Conservation (phyloP, 2,113 vertebrate species). For the Dunckerocampus dactyliophorus region DNA sequence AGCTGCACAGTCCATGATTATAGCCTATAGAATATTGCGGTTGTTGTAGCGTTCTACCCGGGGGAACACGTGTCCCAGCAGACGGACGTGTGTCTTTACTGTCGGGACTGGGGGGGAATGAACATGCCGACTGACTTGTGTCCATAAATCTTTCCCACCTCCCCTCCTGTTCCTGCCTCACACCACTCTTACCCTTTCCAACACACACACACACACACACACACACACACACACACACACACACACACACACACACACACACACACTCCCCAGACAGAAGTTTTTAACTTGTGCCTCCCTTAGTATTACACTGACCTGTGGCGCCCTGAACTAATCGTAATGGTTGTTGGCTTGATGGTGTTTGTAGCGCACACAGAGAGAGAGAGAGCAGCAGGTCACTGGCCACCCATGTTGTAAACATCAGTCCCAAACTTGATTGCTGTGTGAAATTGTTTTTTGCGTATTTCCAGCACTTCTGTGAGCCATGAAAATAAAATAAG, state of each 20-base stretch:
- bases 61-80: constrained; percentile 49
- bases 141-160: constrained; percentile 58
- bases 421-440: not conserved
- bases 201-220: constrained; percentile 38
- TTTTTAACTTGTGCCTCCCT: constrained; percentile 53
- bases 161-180: constrained; percentile 35
- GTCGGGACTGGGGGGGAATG: constrained; percentile 54
- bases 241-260: constrained; percentile 35
- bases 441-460: not conserved
- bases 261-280: constrained; percentile 45
- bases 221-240: constrained; percentile 36
- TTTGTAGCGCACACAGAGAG: constrained; percentile 40
- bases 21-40: constrained; percentile 37
- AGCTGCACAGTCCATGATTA: constrained; percentile 1
- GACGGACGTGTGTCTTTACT: constrained; percentile 59
- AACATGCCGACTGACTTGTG: constrained; percentile 33
- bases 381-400: constrained; percentile 31
- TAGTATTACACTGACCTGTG: constrained; percentile 46
- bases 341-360: constrained; percentile 43
- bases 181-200: constrained; percentile 25
- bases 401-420: constrained; percentile 37
- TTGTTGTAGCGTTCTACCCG: constrained; percentile 53
- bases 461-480: not conserved
- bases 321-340: constrained; percentile 65
- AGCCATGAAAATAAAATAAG: too few species aligned